These are phyloP conservation scores for Oncorhynchus gorbuscha DNA, from an alignment of 2,113 vertebrate species.

Conservation along the genomic window DNA sequence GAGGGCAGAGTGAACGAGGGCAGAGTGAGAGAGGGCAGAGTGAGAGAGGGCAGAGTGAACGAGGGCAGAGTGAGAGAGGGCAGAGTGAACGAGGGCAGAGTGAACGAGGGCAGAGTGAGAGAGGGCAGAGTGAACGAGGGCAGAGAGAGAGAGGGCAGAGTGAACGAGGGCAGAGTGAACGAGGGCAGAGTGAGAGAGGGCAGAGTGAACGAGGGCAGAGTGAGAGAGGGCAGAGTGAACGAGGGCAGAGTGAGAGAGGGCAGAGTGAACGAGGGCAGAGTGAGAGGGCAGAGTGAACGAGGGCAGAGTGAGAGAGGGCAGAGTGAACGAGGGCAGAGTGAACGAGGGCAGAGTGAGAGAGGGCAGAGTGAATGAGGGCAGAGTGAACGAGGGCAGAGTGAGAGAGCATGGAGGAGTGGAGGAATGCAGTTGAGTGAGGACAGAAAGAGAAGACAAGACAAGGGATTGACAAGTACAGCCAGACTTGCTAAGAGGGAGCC, in stretches of 20 bases:
- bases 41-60: not conserved
- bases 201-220: not conserved
- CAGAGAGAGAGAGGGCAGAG: too few relatives aligned
- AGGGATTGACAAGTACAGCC: not conserved
- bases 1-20: too few relatives aligned
- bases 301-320: not conserved
- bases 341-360: not conserved
- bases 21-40: too few relatives aligned
- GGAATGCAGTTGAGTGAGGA: not conserved
- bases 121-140: conserved; percentile 11
- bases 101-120: not conserved
- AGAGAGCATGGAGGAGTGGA: not conserved
- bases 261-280: conserved; percentile 1
- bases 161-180: too few relatives aligned
- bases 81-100: not conserved
- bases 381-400: not conserved
- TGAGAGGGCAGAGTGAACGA: too few relatives aligned
- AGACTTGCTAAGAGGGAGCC: not conserved
- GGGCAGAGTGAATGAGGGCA: not conserved
- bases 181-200: not conserved
- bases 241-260: not conserved
- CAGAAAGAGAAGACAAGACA: not conserved
- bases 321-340: too few relatives aligned
- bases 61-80: not conserved
- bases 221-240: not conserved